These are phyloP conservation scores for Bombus superbus DNA, from an alignment of 1,140 invertebrate species.

Conservation along the genomic window DNA sequence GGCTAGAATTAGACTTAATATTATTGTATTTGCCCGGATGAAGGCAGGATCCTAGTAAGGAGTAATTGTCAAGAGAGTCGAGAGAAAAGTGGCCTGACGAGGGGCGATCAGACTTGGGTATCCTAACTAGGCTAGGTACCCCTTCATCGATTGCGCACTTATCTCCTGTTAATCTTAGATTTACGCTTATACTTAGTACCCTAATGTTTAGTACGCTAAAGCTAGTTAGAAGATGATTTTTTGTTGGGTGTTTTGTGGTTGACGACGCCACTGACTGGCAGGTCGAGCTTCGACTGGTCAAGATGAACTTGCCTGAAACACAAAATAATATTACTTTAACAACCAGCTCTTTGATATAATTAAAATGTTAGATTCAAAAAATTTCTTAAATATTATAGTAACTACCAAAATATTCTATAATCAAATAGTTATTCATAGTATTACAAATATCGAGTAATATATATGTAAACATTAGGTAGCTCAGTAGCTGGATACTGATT, in stretches of 20 bases:
- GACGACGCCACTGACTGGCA: slow-evolving; percentile 81
- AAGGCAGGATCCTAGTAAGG: slow-evolving; percentile 82
- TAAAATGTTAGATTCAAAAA: background rate
- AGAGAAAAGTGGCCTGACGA: slow-evolving; percentile 79
- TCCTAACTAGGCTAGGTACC: slow-evolving; percentile 84
- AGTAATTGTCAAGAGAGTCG: slow-evolving; percentile 81
- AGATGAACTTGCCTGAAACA: slow-evolving; percentile 81
- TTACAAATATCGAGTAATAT: background rate
- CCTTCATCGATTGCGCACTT: slow-evolving; percentile 77
- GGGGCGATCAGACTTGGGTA: slow-evolving; percentile 83
- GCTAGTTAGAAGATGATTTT: slow-evolving; percentile 83
- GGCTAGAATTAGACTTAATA: slow-evolving; percentile 82
- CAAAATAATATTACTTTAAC: background rate
- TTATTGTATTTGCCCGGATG: slow-evolving; percentile 81
- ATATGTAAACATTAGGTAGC: background rate
- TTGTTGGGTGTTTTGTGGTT: slow-evolving; percentile 81
- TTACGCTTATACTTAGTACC: slow-evolving; percentile 82
- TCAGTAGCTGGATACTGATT: background rate
- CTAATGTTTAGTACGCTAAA: slow-evolving; percentile 82
- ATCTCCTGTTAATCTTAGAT: slow-evolving; percentile 77
- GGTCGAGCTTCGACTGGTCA: slow-evolving; percentile 80
- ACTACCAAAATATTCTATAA: background rate
- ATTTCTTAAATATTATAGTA: background rate
- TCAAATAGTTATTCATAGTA: background rate
- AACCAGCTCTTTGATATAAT: background rate